Percentiles rank a stretch among this genome's conserved stretches.
phyloP scores from a whole-genome alignment of 2,888 invertebrate genomes.

The Protodeltote pygarga region DNA sequence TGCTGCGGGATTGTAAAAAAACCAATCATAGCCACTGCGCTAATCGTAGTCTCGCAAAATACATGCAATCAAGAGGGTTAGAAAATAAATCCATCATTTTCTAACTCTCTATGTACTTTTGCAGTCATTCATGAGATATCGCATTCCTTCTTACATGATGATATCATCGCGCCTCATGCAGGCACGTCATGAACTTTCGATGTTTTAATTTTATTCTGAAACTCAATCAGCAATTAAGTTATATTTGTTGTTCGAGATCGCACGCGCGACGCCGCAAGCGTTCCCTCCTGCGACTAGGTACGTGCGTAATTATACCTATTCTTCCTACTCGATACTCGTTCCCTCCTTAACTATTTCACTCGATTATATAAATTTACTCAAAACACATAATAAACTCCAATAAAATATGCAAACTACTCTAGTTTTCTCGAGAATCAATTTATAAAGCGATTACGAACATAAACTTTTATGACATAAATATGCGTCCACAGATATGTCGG shows the following conservation, averaged over 20 bases:
- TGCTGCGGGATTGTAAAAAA: too few relatives aligned
- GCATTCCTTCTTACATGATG: constrained; percentile 31
- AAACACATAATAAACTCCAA: constrained; percentile 33
- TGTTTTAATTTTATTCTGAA: constrained; percentile 45
- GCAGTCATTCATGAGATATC: constrained; percentile 18
- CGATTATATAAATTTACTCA: constrained; percentile 53
- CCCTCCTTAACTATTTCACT: constrained; percentile 33
- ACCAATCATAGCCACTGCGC: too few relatives aligned
- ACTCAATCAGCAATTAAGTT: constrained; percentile 52
- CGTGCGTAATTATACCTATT: constrained; percentile 51
- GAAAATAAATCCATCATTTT: constrained; percentile 12
- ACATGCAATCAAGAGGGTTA: too few relatives aligned
- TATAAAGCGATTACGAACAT: constrained; percentile 28
- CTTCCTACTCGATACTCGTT: constrained; percentile 38
- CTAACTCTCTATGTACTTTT: constrained; percentile 11
- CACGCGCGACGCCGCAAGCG: constrained; percentile 62
- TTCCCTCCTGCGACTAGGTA: constrained; percentile 13
- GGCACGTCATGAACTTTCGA: constrained; percentile 28
- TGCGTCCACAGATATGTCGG: constrained; percentile 9
- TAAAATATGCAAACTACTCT: constrained; percentile 31
- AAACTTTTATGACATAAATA: constrained; percentile 46
- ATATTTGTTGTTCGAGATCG: constrained; percentile 43
- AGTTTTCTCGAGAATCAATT: constrained; percentile 30
- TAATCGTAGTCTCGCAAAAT: too few relatives aligned
- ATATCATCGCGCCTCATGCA: constrained; percentile 14